Percentiles rank a stretch among this genome's conserved stretches.
These are phyloP conservation scores for Hippoglossus stenolepis DNA, from an alignment of 2,113 vertebrate species.

Conservation along the genomic window DNA sequence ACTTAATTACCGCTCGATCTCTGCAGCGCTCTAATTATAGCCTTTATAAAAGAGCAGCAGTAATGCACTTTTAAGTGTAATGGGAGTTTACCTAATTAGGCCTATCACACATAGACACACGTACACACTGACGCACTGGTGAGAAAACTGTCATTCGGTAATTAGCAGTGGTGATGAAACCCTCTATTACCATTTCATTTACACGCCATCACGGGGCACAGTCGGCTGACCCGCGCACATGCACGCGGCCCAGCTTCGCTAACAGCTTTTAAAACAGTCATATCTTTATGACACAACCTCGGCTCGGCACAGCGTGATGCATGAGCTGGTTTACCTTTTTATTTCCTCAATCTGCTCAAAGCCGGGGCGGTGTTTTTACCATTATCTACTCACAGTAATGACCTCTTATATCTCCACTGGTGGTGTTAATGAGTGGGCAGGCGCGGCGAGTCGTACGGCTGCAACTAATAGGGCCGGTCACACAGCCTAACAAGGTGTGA, in stretches of 20 bases:
- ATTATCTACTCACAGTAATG: constrained; percentile 26
- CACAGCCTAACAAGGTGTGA: constrained; percentile 58
- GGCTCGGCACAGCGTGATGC: constrained; percentile 19
- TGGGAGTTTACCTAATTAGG: constrained; percentile 79
- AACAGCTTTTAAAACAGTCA: constrained; percentile 55
- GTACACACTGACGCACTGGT: constrained; percentile 38
- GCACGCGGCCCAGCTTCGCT: constrained; percentile 22
- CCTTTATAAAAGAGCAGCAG: constrained; percentile 76
- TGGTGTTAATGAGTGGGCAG: constrained; percentile 59
- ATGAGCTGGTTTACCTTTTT: constrained; percentile 25
- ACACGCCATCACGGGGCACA: constrained; percentile 43
- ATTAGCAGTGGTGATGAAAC: constrained; percentile 75
- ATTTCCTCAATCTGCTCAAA: constrained; percentile 47
- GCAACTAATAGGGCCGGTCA: constrained; percentile 52
- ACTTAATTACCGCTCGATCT: constrained; percentile 76
- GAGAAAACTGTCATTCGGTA: constrained; percentile 69
- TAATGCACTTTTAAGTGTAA: constrained; percentile 80
- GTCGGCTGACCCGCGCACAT: constrained; percentile 59
- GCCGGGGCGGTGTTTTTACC: neutral
- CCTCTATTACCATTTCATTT: constrained; percentile 74
- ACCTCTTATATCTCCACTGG: constrained; percentile 36
- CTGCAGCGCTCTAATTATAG: constrained; percentile 69
- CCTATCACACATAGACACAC: constrained; percentile 53
- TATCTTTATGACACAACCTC: constrained; percentile 45
- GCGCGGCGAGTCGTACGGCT: constrained; percentile 9